Evolutionary conservation across 1,140 invertebrate genomes (phyloP).

Genomic region (Rhizoglyphus robini): DNA sequence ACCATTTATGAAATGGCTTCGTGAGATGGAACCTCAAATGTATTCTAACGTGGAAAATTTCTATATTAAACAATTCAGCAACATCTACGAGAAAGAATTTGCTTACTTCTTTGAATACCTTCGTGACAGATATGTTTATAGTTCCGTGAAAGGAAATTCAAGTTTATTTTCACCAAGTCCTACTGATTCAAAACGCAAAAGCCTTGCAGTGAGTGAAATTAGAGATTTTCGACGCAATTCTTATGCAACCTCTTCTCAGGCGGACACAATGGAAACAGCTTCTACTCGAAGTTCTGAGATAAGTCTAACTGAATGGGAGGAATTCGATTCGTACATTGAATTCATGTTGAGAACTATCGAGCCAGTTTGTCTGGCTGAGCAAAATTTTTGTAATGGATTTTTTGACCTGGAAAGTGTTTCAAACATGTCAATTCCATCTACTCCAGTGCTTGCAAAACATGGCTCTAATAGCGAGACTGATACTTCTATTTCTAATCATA

Average conservation of each 20-base stretch:
- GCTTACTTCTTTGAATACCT: constrained; percentile 62
- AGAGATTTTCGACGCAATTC: constrained; percentile 9
- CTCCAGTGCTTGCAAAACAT: background rate
- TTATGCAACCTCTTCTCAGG: background rate
- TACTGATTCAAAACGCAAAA: constrained; percentile 18
- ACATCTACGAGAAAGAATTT: constrained; percentile 70
- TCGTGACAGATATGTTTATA: constrained; percentile 34
- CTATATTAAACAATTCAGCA: constrained; percentile 59
- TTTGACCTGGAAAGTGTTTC: constrained; percentile 58
- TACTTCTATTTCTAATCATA: constrained; percentile 18
- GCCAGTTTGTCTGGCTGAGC: constrained; percentile 80
- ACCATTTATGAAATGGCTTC: constrained; percentile 77
- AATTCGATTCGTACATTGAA: constrained; percentile 40
- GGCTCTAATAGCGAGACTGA: background rate
- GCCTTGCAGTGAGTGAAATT: constrained; percentile 8
- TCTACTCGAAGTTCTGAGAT: constrained; percentile 20
- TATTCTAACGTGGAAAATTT: constrained; percentile 64
- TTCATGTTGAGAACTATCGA: constrained; percentile 72
- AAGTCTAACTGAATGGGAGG: constrained; percentile 22
- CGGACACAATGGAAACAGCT: constrained; percentile 12
- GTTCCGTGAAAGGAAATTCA: background rate
- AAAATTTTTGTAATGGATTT: constrained; percentile 86
- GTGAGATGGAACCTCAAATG: constrained; percentile 64
- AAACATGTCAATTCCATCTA: constrained; percentile 16
- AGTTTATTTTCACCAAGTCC: background rate